Evolutionary conservation across 2,797 vertebrate genomes (phyloP), one percentile per base, ranked within the genome.

Genomic region (Pipistrellus pygmaeus): DNA sequence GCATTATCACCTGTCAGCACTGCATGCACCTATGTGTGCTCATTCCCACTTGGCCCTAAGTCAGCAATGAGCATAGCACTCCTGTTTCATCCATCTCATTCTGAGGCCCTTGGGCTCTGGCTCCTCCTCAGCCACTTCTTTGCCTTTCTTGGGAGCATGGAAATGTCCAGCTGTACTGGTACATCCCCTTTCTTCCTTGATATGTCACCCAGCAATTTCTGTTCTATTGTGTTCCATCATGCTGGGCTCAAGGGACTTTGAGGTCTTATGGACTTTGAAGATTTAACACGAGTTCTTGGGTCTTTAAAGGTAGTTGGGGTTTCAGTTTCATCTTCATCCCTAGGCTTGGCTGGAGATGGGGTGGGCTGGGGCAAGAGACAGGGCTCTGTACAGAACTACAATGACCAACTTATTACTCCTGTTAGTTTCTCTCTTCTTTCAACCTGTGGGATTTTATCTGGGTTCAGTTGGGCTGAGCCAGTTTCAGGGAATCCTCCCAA

Each of bases 1-100:
- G 8, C 1, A 35, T 69, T 21, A 17, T 55, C 0, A 0, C 18
- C 21, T 44, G 44, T 35, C 32, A 2, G 4, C 41, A 4, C 3
- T 2, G 27, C 11, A 1, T 7, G 18, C 0, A 38, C 41, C 18
- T 3, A 5, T 13, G 51, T 0, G 0, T 30, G 41, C 44, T 14
- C 1, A 0, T 51, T 66, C 41, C 13, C 4, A 15, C 25, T 25
- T 60, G 53, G 41, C 15, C 38, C 53, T 64, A 9, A 57, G 41
- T 35, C 32, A 2, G 4, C 35, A 4, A 0, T 15, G 15, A 57
- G 3, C 5, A 0, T 5, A 20, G 23, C 12, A 1, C 8, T 18
- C 8, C 23, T 2, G 0, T 38, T 57, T 46, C 18, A 25, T n/a
- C 30, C 6, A 3, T 30, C 17, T 72, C 48, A 30, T 38, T 41